phyloP scores from a whole-genome alignment of 23 tunicate species.

The Styela plicata region DNA sequence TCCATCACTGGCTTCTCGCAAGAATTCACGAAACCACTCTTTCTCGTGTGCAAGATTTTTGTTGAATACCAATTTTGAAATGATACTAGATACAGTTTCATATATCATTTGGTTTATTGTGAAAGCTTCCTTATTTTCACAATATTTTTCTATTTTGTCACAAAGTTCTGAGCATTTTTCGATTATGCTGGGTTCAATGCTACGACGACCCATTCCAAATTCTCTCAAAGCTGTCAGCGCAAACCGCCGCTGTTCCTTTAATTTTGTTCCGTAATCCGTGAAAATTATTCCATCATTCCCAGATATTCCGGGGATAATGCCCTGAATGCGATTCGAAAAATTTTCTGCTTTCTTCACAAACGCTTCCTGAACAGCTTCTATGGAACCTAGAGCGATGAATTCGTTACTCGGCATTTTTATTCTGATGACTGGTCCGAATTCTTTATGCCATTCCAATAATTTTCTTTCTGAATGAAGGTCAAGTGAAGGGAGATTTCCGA shows the following conservation, averaged over 20 bases:
- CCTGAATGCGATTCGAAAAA: slow-evolving; percentile 37
- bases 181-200: slow-evolving; percentile 40
- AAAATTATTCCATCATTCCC: slow-evolving; percentile 27
- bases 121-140: slow-evolving; percentile 17
- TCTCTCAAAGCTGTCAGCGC: slow-evolving; percentile 23
- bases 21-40: slow-evolving; percentile 13
- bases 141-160: slow-evolving; percentile 4
- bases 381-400: slow-evolving; percentile 25
- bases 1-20: slow-evolving; percentile 2
- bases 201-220: slow-evolving; percentile 58
- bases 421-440: slow-evolving; percentile 56
- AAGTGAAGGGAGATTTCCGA: slow-evolving; percentile 40
- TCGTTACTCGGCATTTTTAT: slow-evolving; percentile 29
- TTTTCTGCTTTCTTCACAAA: slow-evolving; percentile 28
- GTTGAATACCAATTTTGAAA: slow-evolving; percentile 35
- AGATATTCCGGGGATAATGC: slow-evolving; percentile 27
- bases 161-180: slow-evolving; percentile 33
- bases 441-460: slow-evolving; percentile 29
- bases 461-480: slow-evolving; percentile 27
- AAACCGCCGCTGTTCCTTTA: slow-evolving; percentile 62
- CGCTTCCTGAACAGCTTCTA: slow-evolving; percentile 59
- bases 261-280: slow-evolving; percentile 17
- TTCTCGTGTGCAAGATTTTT: slow-evolving; percentile 23
- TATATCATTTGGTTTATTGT: slow-evolving; percentile 23
- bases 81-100: slow-evolving; percentile 41